These are phyloP conservation scores for Emberiza fucata DNA, from an alignment of 2,113 vertebrate species.

Conservation along the genomic window DNA sequence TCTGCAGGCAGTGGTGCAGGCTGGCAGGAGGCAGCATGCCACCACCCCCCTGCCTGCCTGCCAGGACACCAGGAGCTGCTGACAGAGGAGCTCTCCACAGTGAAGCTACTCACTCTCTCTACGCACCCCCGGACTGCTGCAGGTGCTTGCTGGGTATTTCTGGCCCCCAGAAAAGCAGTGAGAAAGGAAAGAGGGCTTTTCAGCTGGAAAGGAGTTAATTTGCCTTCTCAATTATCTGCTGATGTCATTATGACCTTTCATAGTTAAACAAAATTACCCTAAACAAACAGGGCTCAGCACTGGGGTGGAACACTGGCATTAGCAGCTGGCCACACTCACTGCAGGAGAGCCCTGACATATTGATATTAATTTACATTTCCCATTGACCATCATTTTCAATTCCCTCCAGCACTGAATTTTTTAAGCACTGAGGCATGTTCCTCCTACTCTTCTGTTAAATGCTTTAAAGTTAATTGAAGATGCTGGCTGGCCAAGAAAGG, in stretches of 20 bases:
- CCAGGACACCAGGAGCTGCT: rapidly evolving
- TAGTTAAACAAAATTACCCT: background rate
- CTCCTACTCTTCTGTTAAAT: constrained; percentile 24
- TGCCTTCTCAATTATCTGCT: background rate
- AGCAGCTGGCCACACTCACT: background rate
- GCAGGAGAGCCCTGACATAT: constrained; percentile 1
- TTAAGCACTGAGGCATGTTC: background rate
- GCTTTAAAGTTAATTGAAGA: constrained; percentile 40
- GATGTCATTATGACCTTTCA: background rate
- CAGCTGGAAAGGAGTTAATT: background rate
- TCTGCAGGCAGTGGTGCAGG: background rate
- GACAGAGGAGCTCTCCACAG: background rate
- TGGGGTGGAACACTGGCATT: background rate
- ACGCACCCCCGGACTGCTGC: rapidly evolving
- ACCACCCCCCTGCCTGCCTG: background rate
- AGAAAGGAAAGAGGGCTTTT: background rate
- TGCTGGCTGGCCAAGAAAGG: background rate
- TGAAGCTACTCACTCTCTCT: background rate
- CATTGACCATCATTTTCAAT: constrained; percentile 21
- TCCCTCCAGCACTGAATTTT: background rate
- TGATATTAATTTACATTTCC: constrained; percentile 20
- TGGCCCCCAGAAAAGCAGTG: background rate
- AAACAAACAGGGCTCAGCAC: background rate
- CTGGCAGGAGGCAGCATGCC: background rate
- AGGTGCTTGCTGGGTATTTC: background rate